Conservation (phyloP, 2,888 invertebrate genomes). For the Macrophya alboannulata region DNA sequence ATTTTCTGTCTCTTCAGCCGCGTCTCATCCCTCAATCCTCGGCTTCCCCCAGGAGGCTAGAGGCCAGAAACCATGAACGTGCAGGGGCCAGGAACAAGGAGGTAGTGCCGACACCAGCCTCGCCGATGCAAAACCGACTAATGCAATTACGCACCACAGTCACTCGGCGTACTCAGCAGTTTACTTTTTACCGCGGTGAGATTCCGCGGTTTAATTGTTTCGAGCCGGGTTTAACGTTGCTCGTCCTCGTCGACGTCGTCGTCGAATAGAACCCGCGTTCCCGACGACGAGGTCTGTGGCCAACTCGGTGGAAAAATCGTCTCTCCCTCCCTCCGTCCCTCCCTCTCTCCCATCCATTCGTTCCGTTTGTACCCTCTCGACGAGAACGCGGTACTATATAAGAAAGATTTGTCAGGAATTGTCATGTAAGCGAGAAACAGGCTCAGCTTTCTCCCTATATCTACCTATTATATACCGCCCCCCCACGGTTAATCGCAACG, state of each 20-base stretch:
- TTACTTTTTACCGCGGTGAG: slow-evolving; percentile 49
- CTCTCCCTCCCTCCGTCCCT: not conserved
- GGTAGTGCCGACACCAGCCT: not conserved
- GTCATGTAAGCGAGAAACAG: slow-evolving; percentile 42
- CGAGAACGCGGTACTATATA: not conserved
- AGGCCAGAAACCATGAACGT: not conserved
- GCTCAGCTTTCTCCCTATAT: not conserved
- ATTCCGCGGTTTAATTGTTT: slow-evolving; percentile 53
- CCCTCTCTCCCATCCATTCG: not conserved
- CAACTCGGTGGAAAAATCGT: slow-evolving; percentile 52
- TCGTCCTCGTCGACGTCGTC: not conserved
- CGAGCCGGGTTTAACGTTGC: slow-evolving; percentile 20
- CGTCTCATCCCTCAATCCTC: not conserved
- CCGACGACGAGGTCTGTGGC: slow-evolving; percentile 26
- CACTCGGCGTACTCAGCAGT: slow-evolving; percentile 52
- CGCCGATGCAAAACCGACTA: slow-evolving; percentile 40
- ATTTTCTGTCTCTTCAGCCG: not conserved
- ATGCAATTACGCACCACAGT: slow-evolving; percentile 52
- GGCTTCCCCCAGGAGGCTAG: not conserved
- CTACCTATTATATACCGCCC: no score
- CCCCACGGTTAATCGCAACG: slow-evolving; percentile 31
- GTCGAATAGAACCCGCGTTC: not conserved
- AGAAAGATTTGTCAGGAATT: slow-evolving; percentile 47
- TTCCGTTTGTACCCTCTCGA: not conserved
- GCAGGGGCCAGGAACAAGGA: not conserved